Evolutionary conservation across 2,888 invertebrate species (phyloP), one percentile per base, ranked within the genome.

Genomic region (Miltochrista miniata): DNA sequence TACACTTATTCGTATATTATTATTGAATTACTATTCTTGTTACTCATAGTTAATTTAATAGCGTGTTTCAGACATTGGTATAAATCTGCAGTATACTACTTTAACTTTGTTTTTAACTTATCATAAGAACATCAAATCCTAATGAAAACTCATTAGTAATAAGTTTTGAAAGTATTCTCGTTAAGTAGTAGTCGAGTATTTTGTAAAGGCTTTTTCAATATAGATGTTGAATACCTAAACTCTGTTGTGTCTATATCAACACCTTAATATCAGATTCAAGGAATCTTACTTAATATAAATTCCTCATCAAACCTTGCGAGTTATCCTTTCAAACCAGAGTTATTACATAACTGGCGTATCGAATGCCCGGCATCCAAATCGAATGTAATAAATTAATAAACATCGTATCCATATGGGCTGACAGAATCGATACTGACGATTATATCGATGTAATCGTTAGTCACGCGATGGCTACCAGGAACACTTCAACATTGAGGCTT

Each of bases 301-400:
- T 34, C 29, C 11, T 44, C 10, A 2, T 29, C 30, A 33, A 18
- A 41, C 35, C 31, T 39, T 13, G 33, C 12, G 30, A 41, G 24
- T 38, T 42, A 43, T 42, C 31, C 35, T 36, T 24, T 29, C 44
- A 36, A 36, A 44, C 52, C 47, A 51, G 56, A 56, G 55, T 59
- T 59, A 67, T 65, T 60, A 54, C 5, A 24, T 24, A 63, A 61
- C 59, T 45, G 66, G 52, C 38, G 63, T 56, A 63, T 69, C 68
- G 54, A 60, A 67, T 61, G 54, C 49, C 64, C 56, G 68, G 68
- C 55, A 62, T 68, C 61, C 70, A 61, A 64, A 44, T 52, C 62
- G 51, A 67, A 69, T 63, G 60, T 64, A 64, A 64, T 69, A 69
- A 68, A 70, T 70, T 70, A 61, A 68, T 62, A 61, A 61, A 59